Conservation (phyloP, 64 coral and sea anemone species). For the Pocillopora damicornis region DNA sequence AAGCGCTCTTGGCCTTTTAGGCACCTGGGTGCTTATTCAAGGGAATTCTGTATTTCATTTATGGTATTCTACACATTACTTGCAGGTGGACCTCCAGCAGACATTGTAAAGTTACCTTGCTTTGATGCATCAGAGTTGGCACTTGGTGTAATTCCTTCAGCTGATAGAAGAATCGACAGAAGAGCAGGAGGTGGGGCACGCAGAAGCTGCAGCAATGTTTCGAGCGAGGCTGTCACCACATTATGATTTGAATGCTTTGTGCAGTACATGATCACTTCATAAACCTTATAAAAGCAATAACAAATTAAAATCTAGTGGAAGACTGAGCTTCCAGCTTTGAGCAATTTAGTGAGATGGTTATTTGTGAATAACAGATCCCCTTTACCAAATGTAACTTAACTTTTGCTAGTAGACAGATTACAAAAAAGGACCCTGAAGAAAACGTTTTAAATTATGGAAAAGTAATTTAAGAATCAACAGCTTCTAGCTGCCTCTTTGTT, state of each 20-base stretch:
- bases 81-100: neutral
- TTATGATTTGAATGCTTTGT: conserved; percentile 94
- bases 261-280: conserved; percentile 88
- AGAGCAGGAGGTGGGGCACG: conserved; percentile 77
- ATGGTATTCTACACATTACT: too few species aligned
- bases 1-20: too few species aligned
- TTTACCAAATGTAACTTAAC: too few species aligned
- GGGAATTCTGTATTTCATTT: too few species aligned
- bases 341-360: neutral
- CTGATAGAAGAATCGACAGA: conserved; percentile 61
- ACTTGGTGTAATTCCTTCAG: conserved; percentile 77
- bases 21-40: too few species aligned
- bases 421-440: too few species aligned
- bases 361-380: too few species aligned
- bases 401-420: too few species aligned
- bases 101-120: conserved; percentile 15
- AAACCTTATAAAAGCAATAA: conserved; percentile 59
- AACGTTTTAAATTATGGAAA: too few species aligned
- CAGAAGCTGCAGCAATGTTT: conserved; percentile 76
- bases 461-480: too few species aligned
- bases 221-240: conserved; percentile 77
- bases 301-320: neutral
- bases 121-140: conserved; percentile 30
- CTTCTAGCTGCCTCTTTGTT: too few species aligned
- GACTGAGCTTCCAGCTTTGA: neutral